A percentile compares a stretch with the other conserved stretches of the same genome.
Conservation (phyloP, 2,888 invertebrate genomes). For the Ennomos erosarius region DNA sequence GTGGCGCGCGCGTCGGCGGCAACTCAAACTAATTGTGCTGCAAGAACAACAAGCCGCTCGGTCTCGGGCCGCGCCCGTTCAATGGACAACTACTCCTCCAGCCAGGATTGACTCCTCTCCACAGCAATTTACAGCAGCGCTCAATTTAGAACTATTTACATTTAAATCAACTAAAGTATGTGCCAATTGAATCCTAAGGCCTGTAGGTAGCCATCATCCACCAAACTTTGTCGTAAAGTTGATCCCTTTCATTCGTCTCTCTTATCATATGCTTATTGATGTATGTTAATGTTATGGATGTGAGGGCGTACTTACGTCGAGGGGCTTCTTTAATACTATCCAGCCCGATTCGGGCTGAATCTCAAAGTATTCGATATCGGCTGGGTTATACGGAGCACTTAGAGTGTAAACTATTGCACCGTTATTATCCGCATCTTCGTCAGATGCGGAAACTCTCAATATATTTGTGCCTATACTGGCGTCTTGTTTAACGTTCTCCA, state of each 20-base stretch:
- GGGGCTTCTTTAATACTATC: constrained; percentile 97
- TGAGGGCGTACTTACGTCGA: constrained; percentile 94
- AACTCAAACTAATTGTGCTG: constrained; percentile 91
- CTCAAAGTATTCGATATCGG: constrained; percentile 97
- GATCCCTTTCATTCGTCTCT: constrained; percentile 79
- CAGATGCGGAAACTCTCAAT: constrained; percentile 96
- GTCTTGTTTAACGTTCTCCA: constrained; percentile 98
- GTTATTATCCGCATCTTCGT: constrained; percentile 98
- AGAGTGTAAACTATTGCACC: constrained; percentile 97
- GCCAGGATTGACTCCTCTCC: constrained; percentile 81
- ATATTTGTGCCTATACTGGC: constrained; percentile 98
- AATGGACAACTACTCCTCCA: constrained; percentile 84
- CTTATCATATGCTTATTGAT: constrained; percentile 65
- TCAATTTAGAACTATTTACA: constrained; percentile 85
- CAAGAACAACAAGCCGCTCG: constrained; percentile 87
- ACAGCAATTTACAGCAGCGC: constrained; percentile 83
- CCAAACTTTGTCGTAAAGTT: constrained; percentile 81
- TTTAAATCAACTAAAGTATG: constrained; percentile 77
- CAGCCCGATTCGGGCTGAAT: constrained; percentile 99
- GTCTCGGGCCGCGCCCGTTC: constrained; percentile 60
- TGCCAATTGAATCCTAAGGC: constrained; percentile 85
- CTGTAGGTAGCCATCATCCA: constrained; percentile 85
- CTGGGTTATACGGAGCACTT: constrained; percentile 94
- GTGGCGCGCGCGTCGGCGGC: constrained; percentile 85
- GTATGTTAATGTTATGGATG: constrained; percentile 39